Conservation (phyloP, 2,113 vertebrate species). For the Plestiodon gilberti region DNA sequence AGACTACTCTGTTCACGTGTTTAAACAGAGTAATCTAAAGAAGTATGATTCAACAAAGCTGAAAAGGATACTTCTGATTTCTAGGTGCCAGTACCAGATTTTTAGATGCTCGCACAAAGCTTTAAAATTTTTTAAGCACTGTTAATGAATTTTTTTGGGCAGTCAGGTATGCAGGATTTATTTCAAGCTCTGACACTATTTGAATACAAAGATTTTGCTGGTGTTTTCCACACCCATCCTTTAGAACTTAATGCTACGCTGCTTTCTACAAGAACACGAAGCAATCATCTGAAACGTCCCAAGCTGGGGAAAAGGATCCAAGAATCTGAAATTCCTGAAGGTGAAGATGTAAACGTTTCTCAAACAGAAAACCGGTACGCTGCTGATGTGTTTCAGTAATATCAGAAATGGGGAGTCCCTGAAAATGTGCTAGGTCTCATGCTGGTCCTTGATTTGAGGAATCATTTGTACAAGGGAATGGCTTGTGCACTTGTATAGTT, state of each 20-base stretch:
- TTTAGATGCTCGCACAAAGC: not conserved
- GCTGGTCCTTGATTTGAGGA: not conserved
- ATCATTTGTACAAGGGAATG: not conserved
- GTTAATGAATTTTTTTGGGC: not conserved
- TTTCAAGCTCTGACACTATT: not conserved
- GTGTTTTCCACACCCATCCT: no score
- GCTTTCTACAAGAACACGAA: constrained; percentile 57
- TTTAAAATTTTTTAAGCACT: not conserved
- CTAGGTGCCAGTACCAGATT: not conserved
- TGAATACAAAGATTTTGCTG: not conserved
- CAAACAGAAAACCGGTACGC: constrained; percentile 68
- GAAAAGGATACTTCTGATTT: not conserved
- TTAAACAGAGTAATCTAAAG: not conserved
- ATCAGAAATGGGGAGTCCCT: not conserved
- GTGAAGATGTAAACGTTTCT: constrained; percentile 45
- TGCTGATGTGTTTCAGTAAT: not conserved
- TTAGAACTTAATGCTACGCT: constrained; percentile 58
- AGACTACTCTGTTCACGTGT: no score
- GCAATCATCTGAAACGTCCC: constrained; percentile 73
- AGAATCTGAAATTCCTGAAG: constrained; percentile 53
- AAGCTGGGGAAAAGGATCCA: constrained; percentile 63
- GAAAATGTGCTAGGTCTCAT: not conserved
- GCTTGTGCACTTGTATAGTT: not conserved
- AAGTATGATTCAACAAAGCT: not conserved
- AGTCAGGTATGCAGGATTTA: not conserved